These are phyloP conservation scores for Pantala flavescens DNA, from an alignment of 1,140 invertebrate genomes.

Conservation along the genomic window DNA sequence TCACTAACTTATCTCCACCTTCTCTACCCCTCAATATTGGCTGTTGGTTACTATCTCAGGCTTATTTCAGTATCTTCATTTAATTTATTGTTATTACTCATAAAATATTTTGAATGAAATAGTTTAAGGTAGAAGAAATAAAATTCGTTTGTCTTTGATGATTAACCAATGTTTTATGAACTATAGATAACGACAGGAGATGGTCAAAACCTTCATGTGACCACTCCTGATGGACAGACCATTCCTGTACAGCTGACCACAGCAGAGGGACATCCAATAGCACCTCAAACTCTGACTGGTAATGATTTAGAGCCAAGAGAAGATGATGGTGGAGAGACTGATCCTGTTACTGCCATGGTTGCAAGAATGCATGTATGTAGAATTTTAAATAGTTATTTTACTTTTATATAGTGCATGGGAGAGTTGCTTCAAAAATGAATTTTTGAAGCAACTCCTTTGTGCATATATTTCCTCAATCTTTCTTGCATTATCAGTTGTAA, in stretches of 20 bases:
- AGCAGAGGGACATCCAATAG: slow-evolving; percentile 21
- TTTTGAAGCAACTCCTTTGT: no score
- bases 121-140: no score
- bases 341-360: background rate
- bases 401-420: no score
- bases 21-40: no score
- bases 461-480: no score
- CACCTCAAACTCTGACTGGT: background rate
- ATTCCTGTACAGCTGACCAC: slow-evolving; percentile 40
- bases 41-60: no score
- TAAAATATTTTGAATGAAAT: no score
- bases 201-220: slow-evolving; percentile 33
- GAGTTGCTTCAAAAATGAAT: background rate
- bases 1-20: no score
- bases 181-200: slow-evolving; percentile 22
- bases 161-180: background rate
- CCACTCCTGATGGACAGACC: slow-evolving; percentile 39
- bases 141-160: no score
- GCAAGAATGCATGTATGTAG: background rate
- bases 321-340: slow-evolving; percentile 7
- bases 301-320: background rate
- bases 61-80: no score
- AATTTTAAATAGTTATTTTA: background rate
- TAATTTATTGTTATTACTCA: no score
- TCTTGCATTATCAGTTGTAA: no score